Base-by-base conservation (phyloP, 2,888 invertebrate genomes). In the Ophion costatus region DNA sequence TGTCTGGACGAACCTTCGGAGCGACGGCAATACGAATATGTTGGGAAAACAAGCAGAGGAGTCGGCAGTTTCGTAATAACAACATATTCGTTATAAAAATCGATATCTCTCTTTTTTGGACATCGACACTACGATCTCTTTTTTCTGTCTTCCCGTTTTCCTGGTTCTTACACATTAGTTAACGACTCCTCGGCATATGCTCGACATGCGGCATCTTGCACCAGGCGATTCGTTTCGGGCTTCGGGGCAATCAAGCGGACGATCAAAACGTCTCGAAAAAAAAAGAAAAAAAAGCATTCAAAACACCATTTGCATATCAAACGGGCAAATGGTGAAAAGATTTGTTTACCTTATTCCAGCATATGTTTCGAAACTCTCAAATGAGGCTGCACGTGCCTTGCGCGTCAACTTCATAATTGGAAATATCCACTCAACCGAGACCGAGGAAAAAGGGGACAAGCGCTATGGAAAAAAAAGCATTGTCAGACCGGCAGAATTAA, bases 51-150 rank as follows among this genome's bases (percentile, higher is more conserved):
- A 57, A 71, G 6, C 24, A 7, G 56, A 71, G 1, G 33, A 33
- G 20, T 33, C n/a, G 29, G 57, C 56, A 29, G 33, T 71, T 71
- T 71, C 71, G 57, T 57, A 71, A 71, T 57, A 57, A 33, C 29
- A 71, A 71, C 57, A 22, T n/a, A n/a, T 57, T 51, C 24, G 11
- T 24, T 51, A 45, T 24, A 69, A 24, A 45, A 69, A 24, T 17
- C 24, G 24, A 20, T 71, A 56, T 56, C 10, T 71, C 6, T 57
- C 33, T 71, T 57, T 71, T 33, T 71, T 33, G 1, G 33, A 33
- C 20, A 10, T 71, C 56, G 33, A n/a, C 69, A 69, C 14, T 24
- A 24, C 17, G n/a, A 51, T 11, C 33, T 75, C 24, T 66, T 38
- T 61, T 59, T 29, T 22, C 20, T 56, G 10, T 59, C 33, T n/a